Evolutionary conservation across 2,797 vertebrate species (phyloP).

Genomic region (Argyrosomus regius): DNA sequence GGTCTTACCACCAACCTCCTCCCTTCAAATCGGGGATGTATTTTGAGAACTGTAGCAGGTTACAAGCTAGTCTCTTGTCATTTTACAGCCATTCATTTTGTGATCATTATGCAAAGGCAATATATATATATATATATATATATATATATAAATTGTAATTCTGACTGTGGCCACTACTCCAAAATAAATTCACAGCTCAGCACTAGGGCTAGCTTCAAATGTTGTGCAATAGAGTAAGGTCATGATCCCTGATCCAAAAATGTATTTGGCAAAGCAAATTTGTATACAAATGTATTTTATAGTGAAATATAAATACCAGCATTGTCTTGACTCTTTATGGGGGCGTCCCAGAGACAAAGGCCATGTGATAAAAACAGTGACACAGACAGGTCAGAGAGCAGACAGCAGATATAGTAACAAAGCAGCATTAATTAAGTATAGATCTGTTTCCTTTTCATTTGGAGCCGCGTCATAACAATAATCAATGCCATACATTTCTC

Average conservation of each 20-base stretch:
- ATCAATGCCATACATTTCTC: slow-evolving; percentile 51
- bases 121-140: too few species aligned
- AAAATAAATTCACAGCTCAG: not conserved
- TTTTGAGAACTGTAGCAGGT: not conserved
- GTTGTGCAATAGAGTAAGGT: not conserved
- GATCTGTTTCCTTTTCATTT: slow-evolving; percentile 61
- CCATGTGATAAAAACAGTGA: not conserved
- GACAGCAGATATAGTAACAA: slow-evolving; percentile 23
- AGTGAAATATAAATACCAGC: not conserved
- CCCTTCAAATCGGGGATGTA: not conserved
- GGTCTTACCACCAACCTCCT: not conserved
- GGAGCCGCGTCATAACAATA: slow-evolving; percentile 58
- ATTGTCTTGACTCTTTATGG: not conserved
- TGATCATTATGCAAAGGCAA: not conserved
- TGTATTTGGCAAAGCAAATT: slow-evolving; percentile 7
- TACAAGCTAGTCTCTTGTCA: not conserved
- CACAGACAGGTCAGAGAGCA: too few species aligned
- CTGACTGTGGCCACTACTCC: not conserved
- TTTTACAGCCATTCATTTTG: not conserved
- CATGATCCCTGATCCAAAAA: not conserved
- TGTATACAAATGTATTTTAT: slow-evolving; percentile 6
- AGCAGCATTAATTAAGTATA: slow-evolving; percentile 42
- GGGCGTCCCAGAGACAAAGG: not conserved
- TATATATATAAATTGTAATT: not conserved
- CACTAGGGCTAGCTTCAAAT: not conserved